A percentile compares a stretch with the other conserved stretches of the same genome.
phyloP scores from a whole-genome alignment of 2,797 vertebrate species.

The Trachops cirrhosus region DNA sequence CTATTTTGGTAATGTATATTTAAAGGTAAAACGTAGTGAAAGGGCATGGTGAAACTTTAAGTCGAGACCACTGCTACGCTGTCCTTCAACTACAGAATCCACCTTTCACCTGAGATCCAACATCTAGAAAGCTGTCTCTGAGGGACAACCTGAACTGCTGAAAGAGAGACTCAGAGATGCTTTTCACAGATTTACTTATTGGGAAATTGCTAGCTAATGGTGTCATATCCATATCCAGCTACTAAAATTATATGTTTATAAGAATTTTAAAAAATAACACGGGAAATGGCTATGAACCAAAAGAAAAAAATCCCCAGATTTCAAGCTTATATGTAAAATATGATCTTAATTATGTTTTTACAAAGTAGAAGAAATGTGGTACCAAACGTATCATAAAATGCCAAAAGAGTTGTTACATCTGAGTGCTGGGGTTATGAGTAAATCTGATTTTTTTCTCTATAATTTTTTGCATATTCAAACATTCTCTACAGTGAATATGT shows the following conservation, averaged over 20 bases:
- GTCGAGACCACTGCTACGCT: background rate
- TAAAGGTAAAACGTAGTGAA: constrained; percentile 11
- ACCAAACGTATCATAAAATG: background rate
- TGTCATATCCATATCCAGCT: background rate
- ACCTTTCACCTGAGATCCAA: background rate
- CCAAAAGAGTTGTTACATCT: background rate
- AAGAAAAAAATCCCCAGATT: constrained; percentile 6
- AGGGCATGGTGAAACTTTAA: background rate
- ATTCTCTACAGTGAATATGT: background rate
- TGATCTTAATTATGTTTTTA: constrained; percentile 49
- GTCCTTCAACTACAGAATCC: background rate
- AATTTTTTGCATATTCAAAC: constrained; percentile 4
- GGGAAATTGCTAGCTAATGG: background rate
- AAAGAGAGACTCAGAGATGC: background rate
- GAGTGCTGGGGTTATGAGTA: background rate
- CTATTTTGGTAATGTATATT: background rate
- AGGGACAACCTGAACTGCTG: background rate
- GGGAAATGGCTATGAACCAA: constrained; percentile 5
- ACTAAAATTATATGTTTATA: background rate
- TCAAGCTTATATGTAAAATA: constrained; percentile 21
- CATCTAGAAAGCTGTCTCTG: background rate
- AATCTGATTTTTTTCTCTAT: background rate
- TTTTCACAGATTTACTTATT: constrained; percentile 36
- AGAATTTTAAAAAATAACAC: background rate
- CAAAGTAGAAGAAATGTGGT: constrained; percentile 28